Evolutionary conservation across 1,140 invertebrate genomes (phyloP), one percentile per base, ranked within the genome.

Genomic region (Latrodectus geometricus): DNA sequence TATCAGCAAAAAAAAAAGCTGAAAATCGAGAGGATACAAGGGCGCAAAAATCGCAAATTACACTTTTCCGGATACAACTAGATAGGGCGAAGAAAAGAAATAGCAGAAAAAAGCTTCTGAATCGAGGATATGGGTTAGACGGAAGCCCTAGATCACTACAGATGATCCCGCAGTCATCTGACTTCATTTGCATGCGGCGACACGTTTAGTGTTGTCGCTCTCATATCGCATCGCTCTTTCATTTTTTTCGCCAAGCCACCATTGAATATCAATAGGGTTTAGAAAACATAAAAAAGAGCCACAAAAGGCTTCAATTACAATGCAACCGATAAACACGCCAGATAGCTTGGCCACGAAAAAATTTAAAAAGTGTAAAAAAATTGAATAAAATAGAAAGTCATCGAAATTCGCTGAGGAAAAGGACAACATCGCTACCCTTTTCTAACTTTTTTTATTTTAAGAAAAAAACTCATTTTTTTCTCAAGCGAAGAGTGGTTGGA

Each of bases 191-290:
- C 79, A 82, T 82, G 79, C 69, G 69, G 54, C 79, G 79, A 82
- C 79, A 82, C 79, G 52, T n/a, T 73, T 82, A 82, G 56, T 69
- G 79, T 82, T 61, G 68, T 82, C 79, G 79, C 52, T 35, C 5
- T 82, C 20, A 21, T 11, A 82, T 82, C 79, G 49, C 79, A 73
- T 70, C 68, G 54, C 69, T 61, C 48, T 73, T 54, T 66, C 21
- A 61, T 61, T 61, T 61, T 56, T 61, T 61, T 61, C 17, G 21
- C 65, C 49, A 23, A 21, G 9, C 11, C 14, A 49, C 68, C 79
- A 82, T 82, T 82, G 79, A 82, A 82, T 82, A 82, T 82, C 79
- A 82, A 82, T 82, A 82, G 79, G 79, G 78, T 61, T 61, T 70
- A 70, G 17, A 70, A 70, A 48, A 11, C 20, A 77, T 12, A 65